Evolutionary conservation across 2,797 vertebrate genomes (phyloP).

Genomic region (Eutrigla gurnardus): DNA sequence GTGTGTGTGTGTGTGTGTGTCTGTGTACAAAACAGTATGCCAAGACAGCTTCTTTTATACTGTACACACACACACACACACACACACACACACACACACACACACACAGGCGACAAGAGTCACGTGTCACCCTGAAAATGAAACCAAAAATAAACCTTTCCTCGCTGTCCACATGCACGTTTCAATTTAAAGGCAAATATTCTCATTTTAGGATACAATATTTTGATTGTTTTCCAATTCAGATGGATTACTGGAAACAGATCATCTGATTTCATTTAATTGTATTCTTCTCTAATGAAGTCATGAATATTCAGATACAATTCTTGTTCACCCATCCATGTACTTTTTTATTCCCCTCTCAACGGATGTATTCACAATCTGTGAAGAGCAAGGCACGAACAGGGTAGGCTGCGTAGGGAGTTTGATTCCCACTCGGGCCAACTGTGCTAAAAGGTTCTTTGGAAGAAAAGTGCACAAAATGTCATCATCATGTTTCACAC

Average conservation of each 20-base stretch:
- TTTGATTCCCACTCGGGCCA: conserved; percentile 21
- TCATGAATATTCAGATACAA: no score
- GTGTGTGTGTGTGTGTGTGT: background rate
- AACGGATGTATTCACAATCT: rapidly evolving
- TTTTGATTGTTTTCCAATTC: background rate
- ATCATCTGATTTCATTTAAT: background rate
- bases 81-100: conserved; percentile 6
- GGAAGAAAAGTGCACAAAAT: background rate
- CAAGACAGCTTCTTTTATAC: background rate
- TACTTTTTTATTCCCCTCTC: background rate
- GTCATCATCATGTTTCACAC: conserved; percentile 12
- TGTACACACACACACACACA: background rate
- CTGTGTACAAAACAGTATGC: background rate
- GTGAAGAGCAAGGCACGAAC: conserved; percentile 18
- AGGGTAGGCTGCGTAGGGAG: conserved; percentile 1
- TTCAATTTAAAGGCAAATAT: background rate
- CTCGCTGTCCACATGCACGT: background rate
- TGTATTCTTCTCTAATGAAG: background rate
- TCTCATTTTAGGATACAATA: background rate
- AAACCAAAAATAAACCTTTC: background rate
- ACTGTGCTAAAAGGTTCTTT: conserved; percentile 43
- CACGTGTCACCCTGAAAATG: background rate
- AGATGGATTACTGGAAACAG: background rate
- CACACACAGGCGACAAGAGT: conserved; percentile 1
- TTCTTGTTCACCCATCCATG: background rate